A percentile compares a stretch with the other conserved stretches of the same genome.
Conservation (phyloP, 2,797 vertebrate species). For the Cynodonichthys magdalenae region DNA sequence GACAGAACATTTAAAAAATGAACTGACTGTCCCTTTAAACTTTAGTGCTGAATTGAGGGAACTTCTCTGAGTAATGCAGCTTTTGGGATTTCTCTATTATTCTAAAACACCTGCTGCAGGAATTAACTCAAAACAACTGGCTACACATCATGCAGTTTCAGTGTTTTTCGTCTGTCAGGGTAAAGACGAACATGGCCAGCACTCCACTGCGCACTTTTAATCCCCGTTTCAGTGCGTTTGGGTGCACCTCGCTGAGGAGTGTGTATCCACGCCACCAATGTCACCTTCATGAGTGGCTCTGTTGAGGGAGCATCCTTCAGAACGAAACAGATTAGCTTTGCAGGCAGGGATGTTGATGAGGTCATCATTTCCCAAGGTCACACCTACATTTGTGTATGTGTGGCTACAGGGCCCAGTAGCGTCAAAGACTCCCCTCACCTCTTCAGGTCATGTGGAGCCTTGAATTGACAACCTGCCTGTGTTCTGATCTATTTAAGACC, state of each 20-base stretch:
- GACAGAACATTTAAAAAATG: no score
- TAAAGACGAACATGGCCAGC: no score
- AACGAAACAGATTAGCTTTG: conserved; percentile 80
- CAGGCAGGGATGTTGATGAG: conserved; percentile 79
- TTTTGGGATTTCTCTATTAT: no score
- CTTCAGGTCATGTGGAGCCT: conserved; percentile 51
- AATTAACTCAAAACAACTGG: no score
- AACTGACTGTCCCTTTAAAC: no score
- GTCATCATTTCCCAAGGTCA: conserved; percentile 80
- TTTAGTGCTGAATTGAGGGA: no score
- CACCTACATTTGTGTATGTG: conserved; percentile 57
- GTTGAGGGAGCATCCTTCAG: conserved; percentile 77
- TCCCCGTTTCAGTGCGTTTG: conserved; percentile 47
- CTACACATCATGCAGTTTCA: no score
- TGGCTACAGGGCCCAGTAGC: conserved; percentile 49
- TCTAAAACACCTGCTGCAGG: no score
- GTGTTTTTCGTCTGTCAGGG: no score
- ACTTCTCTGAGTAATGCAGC: no score
- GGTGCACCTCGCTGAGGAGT: conserved; percentile 16
- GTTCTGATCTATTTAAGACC: conserved; percentile 46
- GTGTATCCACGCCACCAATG: conserved; percentile 63
- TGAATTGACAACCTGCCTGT: conserved; percentile 45
- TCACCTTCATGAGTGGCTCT: conserved; percentile 81
- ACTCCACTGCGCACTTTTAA: conserved; percentile 8
- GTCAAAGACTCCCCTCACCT: conserved; percentile 46